Evolutionary conservation across 2,888 invertebrate species (phyloP), one percentile per base, ranked within the genome.

Genomic region (Laspeyria flexula): DNA sequence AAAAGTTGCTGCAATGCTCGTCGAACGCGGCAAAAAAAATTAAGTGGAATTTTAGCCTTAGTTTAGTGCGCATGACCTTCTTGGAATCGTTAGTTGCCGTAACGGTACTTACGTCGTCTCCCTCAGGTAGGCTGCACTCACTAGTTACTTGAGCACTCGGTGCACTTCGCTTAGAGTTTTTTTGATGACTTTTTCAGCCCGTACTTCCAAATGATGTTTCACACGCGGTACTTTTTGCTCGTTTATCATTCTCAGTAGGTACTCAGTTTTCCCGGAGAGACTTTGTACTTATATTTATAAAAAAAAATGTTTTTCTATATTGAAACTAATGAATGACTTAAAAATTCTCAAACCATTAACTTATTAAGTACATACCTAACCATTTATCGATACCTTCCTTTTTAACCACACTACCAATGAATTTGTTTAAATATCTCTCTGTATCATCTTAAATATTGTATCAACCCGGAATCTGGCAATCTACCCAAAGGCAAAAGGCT

Each of bases 41-140:
- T 75, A 83, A 86, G 80, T 84, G 81, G 86, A 84, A 87, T 85
- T 88, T 88, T 75, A 83, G 77, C 72, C 77, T 77, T 66, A 83
- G 72, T 79, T 84, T 79, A 81, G 72, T 81, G 85, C 82, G 86
- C 85, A 85, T 90, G 89, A 88, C 90, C 91, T 91, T 91, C 91
- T 88, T 59, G 81, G 91, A 92, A 92, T 76, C 73, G 85, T 79
- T 85, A 79, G 79, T 78, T 77, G 77, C 79, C 80, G 78, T 90
- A 91, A 91, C 91, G 90, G 91, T 86, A 89, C 83, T 76, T 62
- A 52, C 62, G 71, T 60, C 66, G 73, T 62, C 68, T 73, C 77
- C 79, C 76, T 75, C 89, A 90, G 88, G 90, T 90, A 90, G 76
- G 51, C 72, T 61, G 70, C 64, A 63, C 71, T 62, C 60, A 55